Conservation (phyloP, 37 sponge, comb jelly and placozoan genomes). For the Hormiphora californensis region DNA sequence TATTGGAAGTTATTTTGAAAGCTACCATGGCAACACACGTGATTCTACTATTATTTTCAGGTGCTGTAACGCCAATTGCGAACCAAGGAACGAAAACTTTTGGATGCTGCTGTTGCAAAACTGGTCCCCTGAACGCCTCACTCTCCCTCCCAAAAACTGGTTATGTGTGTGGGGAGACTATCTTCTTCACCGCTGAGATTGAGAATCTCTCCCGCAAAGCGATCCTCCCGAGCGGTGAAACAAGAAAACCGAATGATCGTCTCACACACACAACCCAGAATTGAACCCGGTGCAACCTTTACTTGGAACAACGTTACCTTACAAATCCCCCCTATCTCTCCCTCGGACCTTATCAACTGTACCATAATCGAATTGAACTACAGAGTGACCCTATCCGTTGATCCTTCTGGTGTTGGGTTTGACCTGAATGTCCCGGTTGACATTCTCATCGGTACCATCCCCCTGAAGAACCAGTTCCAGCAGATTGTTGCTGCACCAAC, state of each 20-base stretch:
- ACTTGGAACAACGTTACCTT: not conserved
- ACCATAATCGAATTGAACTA: not conserved
- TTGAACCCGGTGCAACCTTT: not conserved
- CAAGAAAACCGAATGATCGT: not conserved
- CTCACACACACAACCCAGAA: not conserved
- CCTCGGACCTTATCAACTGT: slow-evolving; percentile 6
- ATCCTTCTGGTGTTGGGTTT: not conserved
- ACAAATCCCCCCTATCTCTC: not conserved
- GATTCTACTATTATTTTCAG: too few relatives aligned
- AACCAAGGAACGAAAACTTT: not conserved
- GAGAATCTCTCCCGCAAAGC: not conserved
- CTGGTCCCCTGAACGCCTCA: not conserved
- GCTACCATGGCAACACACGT: too few relatives aligned
- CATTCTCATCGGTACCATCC: not conserved
- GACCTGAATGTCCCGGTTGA: not conserved
- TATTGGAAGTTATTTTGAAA: too few relatives aligned
- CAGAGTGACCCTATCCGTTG: not conserved
- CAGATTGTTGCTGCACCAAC: too few relatives aligned
- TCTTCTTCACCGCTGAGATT: not conserved
- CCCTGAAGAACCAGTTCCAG: not conserved
- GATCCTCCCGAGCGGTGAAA: too few relatives aligned
- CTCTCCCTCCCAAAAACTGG: not conserved
- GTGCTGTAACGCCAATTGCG: not conserved
- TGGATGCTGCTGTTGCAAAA: not conserved
- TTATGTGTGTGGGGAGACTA: slow-evolving; percentile 2